These are phyloP conservation scores for Bedellia somnulentella DNA, from an alignment of 2,888 invertebrate genomes.

Conservation along the genomic window DNA sequence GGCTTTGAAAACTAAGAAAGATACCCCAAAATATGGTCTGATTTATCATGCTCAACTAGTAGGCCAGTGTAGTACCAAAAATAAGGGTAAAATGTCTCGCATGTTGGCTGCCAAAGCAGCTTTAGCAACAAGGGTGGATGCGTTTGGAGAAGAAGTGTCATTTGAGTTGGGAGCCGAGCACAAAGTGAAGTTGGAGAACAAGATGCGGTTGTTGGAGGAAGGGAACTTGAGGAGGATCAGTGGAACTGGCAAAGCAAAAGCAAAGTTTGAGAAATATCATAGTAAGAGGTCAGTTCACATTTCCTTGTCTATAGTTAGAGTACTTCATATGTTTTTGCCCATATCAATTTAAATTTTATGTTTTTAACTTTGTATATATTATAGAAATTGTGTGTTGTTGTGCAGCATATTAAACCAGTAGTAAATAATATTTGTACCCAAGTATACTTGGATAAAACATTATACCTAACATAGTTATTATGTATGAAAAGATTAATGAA, in stretches of 20 bases:
- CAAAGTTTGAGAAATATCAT: constrained; percentile 93
- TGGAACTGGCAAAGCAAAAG: constrained; percentile 85
- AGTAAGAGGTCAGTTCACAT: constrained; percentile 67
- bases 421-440: no score
- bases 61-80: constrained; percentile 84
- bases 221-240: constrained; percentile 81
- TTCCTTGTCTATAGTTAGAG: no score
- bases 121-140: constrained; percentile 91
- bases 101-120: constrained; percentile 97
- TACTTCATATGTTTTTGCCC: no score
- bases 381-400: no score
- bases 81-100: constrained; percentile 93
- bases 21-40: constrained; percentile 98
- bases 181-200: constrained; percentile 83
- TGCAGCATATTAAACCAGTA: constrained; percentile 1
- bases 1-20: constrained; percentile 94
- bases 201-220: constrained; percentile 80
- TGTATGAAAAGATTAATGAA: no score
- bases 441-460: no score
- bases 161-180: constrained; percentile 88
- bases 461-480: no score
- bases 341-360: no score
- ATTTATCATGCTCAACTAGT: constrained; percentile 96
- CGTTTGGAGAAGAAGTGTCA: constrained; percentile 86
- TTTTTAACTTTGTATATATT: no score